Base-by-base conservation (phyloP, 2,888 invertebrate species). In the Athalia rosae region DNA sequence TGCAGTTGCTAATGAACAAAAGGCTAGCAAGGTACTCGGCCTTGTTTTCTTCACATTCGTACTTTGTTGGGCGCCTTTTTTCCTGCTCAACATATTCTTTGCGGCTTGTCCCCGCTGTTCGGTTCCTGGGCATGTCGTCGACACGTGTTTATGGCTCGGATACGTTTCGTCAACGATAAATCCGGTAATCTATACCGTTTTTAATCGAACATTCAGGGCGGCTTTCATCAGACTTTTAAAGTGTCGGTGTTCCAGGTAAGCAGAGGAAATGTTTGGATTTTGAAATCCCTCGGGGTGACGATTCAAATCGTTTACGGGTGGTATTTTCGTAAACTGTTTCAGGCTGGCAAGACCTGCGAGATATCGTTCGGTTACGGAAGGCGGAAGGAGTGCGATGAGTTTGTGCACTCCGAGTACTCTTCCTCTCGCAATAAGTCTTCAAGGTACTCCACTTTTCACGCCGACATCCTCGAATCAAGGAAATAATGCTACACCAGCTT, bases 91-190 rank as follows among this genome's bases (percentile, higher is more conserved):
- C 89, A 95, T 98, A 82, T 91, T 97, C 76, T 95, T 96, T 85
- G 97, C 97, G 28, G 94, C 96, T 45, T 97, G 97, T 86, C 95
- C 96, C 0, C 91, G 93, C 76, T 97, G 96, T 87, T 91, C 93
- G 82, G 95, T 96, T 11, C 95, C 96, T 82, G 92, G 93, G 45
- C 93, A 94, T 89, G 93, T 95, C 77, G 95, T 95, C 79, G 94
- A 95, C 86, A 94, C 95, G 73, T 97, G 96, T 85, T 92, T 97
- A 3, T 98, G 98, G 98, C 91, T 98, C 82, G 98, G 98, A 80
- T 98, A 97, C 91, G 95, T 96, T 80, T 96, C 96, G 71, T 97
- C 97, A 41, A 97, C 97, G 80, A 96, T 98, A 89, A 98, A 98
- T 90, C 98, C 98, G 6, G 95, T 98, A 85, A 97, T 98, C 88